phyloP scores from a whole-genome alignment of 2,888 invertebrate species.

The Thumatha senex region DNA sequence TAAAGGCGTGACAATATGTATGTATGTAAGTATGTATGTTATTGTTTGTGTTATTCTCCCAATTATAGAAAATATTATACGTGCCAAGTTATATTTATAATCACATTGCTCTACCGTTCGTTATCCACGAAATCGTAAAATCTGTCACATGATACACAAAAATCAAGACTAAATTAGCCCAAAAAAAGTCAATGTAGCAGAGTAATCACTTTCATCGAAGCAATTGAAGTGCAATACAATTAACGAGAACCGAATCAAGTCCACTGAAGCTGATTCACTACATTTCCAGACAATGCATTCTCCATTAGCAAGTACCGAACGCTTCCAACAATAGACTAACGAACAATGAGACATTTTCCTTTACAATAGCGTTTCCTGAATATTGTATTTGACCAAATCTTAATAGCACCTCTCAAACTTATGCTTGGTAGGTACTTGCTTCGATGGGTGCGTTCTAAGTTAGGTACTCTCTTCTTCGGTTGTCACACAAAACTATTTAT shows the following conservation, averaged over 20 bases:
- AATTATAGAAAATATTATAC: too few relatives aligned
- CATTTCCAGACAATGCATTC: conserved; percentile 70
- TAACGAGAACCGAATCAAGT: conserved; percentile 32
- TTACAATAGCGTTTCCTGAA: conserved; percentile 76
- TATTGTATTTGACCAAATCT: conserved; percentile 75
- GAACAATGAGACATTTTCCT: conserved; percentile 76
- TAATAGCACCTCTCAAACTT: conserved; percentile 58
- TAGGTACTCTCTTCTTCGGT: conserved; percentile 48
- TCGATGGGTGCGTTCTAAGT: conserved; percentile 31
- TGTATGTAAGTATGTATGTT: too few relatives aligned
- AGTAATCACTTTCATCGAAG: conserved; percentile 17
- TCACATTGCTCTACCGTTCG: too few relatives aligned
- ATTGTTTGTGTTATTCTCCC: too few relatives aligned
- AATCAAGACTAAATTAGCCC: background rate
- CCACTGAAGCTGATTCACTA: conserved; percentile 47
- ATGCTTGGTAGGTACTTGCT: conserved; percentile 40
- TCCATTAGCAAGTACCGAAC: conserved; percentile 75
- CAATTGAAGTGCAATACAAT: conserved; percentile 33
- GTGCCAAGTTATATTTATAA: too few relatives aligned
- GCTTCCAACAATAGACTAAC: conserved; percentile 59
- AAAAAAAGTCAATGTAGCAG: conserved; percentile 9
- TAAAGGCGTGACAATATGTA: too few relatives aligned
- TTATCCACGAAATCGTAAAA: too few relatives aligned
- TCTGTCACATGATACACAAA: background rate
- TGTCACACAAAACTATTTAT: conserved; percentile 54